Evolutionary conservation across 2,888 invertebrate species (phyloP).

Genomic region (Branchipolynoe longqiensis): DNA sequence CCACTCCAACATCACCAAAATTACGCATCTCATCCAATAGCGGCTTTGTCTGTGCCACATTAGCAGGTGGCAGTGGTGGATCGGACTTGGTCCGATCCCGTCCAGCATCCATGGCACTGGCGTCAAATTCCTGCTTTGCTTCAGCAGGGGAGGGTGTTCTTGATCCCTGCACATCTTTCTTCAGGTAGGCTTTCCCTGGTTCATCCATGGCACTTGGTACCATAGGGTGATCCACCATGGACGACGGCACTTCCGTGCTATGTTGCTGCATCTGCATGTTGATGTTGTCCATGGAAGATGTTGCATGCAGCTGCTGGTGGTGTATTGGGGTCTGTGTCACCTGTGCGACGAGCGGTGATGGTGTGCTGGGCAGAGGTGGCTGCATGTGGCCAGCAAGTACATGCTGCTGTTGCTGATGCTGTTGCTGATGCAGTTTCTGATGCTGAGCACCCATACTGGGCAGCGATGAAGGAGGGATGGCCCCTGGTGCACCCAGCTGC

Average conservation of each 20-base stretch:
- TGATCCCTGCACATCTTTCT: constrained; percentile 51
- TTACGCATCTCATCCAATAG: background rate
- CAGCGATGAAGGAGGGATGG: background rate
- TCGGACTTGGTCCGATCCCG: constrained; percentile 41
- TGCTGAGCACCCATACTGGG: constrained; percentile 17
- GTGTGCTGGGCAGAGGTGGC: background rate
- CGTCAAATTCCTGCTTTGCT: constrained; percentile 2
- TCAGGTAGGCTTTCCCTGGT: constrained; percentile 32
- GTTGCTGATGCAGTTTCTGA: background rate
- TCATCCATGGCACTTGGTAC: constrained; percentile 26
- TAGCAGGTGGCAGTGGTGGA: background rate
- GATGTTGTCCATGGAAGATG: constrained; percentile 12
- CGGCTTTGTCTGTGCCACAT: background rate
- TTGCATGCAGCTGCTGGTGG: background rate
- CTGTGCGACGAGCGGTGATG: background rate
- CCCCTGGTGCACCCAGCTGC: background rate
- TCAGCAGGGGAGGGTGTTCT: constrained; percentile 36
- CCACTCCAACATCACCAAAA: background rate
- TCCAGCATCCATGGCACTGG: background rate
- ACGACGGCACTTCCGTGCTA: background rate
- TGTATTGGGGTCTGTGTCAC: constrained; percentile 5
- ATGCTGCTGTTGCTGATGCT: background rate
- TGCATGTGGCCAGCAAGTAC: background rate
- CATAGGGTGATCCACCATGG: too few species aligned
- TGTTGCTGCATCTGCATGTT: constrained; percentile 11